Conservation (phyloP, 2,113 vertebrate genomes). For the Varanus komodoensis region DNA sequence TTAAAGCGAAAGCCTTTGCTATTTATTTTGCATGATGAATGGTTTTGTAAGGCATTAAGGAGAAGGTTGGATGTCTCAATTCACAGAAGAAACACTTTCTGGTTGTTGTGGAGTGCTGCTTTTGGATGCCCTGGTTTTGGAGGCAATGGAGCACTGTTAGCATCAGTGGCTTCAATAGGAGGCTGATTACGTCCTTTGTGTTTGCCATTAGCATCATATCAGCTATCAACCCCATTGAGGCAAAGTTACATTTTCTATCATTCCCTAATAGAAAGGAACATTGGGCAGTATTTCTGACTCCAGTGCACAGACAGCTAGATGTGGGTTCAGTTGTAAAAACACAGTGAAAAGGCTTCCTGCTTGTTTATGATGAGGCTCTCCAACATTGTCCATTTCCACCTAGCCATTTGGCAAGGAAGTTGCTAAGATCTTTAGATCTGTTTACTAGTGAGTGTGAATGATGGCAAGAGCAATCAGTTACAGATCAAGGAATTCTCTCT, state of each 20-base stretch:
- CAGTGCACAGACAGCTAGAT: neutral
- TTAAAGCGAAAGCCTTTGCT: neutral
- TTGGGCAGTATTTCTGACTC: slow-evolving; percentile 21
- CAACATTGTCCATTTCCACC: slow-evolving; percentile 8
- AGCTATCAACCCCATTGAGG: neutral
- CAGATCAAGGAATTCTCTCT: neutral
- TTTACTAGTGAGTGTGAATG: neutral
- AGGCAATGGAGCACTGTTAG: neutral
- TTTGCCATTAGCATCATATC: slow-evolving; percentile 44
- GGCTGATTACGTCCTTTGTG: slow-evolving; percentile 19
- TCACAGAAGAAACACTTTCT: slow-evolving; percentile 1
- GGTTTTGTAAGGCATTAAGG: neutral
- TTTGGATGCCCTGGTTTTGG: neutral
- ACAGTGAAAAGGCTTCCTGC: neutral
- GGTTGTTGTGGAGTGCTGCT: neutral
- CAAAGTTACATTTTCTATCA: slow-evolving; percentile 32
- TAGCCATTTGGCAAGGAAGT: slow-evolving; percentile 36
- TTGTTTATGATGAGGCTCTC: slow-evolving; percentile 23
- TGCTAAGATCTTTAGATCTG: slow-evolving; percentile 28
- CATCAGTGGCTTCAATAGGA: slow-evolving; percentile 5
- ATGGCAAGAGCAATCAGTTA: slow-evolving; percentile 57
- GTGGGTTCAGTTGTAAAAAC: slow-evolving; percentile 10
- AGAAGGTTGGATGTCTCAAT: neutral
- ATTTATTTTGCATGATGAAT: slow-evolving; percentile 6
- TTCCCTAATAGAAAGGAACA: slow-evolving; percentile 22